Base-by-base conservation (phyloP, 2,113 vertebrate genomes). In the Catagonus wagneri region DNA sequence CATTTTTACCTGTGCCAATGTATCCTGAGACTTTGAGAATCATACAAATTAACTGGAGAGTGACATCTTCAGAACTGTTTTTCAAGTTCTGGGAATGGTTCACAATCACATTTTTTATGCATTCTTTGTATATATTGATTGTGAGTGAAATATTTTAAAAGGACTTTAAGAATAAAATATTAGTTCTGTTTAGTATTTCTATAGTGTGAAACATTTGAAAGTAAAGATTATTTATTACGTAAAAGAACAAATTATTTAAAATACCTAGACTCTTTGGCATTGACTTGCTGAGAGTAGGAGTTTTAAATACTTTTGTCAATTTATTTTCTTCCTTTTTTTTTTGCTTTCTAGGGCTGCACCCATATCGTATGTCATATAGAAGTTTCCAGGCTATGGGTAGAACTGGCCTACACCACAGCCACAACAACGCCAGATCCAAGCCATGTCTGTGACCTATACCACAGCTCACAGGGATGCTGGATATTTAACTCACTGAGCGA, bases 231-330 rank as follows among this genome's bases (percentile, higher is more conserved):
- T 58, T 68, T 79, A 88, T 56, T 88, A 9, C 79, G 32, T 34
- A 96, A 97, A 95, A 86, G 2, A 78, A 36, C 2, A 90, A 94
- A 83, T 94, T 72, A 83, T 95, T 93, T 75, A 90, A 89, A 83
- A 92, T 79, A 83, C n/a, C 7, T 60, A 10, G 86, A 17, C 32
- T 87, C 61, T 87, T 86, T 94, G 86, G 5, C 52, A 94, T 15
- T 83, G 68, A 89, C 25, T 92, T 85, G n/a, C 10, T 74, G 12
- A 74, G 36, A 68, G 1, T 68, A 44, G 27, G 44, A 84, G 6
- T 85, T 7, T 22, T 29, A 60, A 92, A 60, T 3, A n/a, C 95
- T 85, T 92, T 83, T 84, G 36, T 85, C 81, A 96, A 44, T 44
- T 4, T 44, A 44, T 44, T 44, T 44, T 6, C n/a, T n/a, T n/a